Base-by-base conservation (phyloP, 2,888 invertebrate genomes). In the Cheilosia scutellata region DNA sequence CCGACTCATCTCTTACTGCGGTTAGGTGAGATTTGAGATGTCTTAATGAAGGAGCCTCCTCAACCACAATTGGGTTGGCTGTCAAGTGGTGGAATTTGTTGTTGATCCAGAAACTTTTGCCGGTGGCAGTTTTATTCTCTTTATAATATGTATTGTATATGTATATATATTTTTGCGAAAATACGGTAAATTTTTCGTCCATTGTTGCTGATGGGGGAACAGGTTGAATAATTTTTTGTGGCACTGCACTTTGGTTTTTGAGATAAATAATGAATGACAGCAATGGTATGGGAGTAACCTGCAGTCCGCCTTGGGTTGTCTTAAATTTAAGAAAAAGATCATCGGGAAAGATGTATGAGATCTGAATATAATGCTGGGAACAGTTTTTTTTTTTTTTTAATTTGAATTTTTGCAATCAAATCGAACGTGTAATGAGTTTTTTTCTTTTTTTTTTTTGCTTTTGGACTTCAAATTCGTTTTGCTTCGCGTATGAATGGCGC, bases 31-130 rank as follows among this genome's bases (percentile, higher is more conserved):
- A 68, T 16, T 51, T 11, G 68, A 65, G 68, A 68, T 16, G 68
- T 62, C 62, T 83, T 75, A 83, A 74, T 83, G 74, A 83, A 65
- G 29, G 68, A 60, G 49, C 57, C 47, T 65, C 49, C 40, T 37
- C 37, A 31, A 33, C 57, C 47, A 78, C 78, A 78, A 78, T 63
- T 62, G 51, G 40, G 42, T 42, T 25, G 25, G 29, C 78, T 75
- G 63, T 84, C 79, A 84, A 68, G 60, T 79, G 78, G 42, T 33
- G 57, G 83, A 79, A 79, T 84, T 68, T 79, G 63, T 75, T 79
- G 79, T 65, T 84, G 79, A 84, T 84, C 79, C 63, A 74, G 74
- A 83, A 75, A 74, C 20, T 68, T 74, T 74, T 27, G 74, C 79
- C 74, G 20, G 79, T 70, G 70, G 83, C 79, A 62, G 72, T 63